Evolutionary conservation across 2,113 vertebrate genomes (phyloP), one percentile per base, ranked within the genome.

Genomic region (Cebus imitator): DNA sequence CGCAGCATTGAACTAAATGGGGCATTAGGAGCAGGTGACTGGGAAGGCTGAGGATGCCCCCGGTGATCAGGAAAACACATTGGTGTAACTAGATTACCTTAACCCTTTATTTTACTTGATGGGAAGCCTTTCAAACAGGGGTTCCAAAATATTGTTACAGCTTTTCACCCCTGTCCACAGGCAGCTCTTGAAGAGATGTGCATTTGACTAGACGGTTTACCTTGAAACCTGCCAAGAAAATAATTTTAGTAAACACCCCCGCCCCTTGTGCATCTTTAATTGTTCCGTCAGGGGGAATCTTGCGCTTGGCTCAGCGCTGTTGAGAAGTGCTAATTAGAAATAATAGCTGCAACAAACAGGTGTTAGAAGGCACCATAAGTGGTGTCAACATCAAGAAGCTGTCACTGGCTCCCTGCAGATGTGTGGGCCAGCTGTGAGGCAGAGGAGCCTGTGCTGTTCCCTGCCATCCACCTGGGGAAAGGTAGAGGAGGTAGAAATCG

Each of bases 311-410:
- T 96, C 92, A 96, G 97, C 97, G 70, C 94, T 96, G 96, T 95
- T 88, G 92, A 97, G 96, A 97, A 98, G 96, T 96, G 96, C 98
- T 98, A 97, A 98, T 98, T 97, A 98, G 98, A 97, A 98, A 96
- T 97, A 96, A 97, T 87, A 97, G 97, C 97, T 92, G 94, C 97
- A 97, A 95, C 96, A 98, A 97, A 93, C 96, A 97, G 98, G 97
- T 98, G 97, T 98, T 97, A 94, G 86, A 90, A 95, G 76, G 96
- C 91, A 78, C 87, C 90, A 61, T 88, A 68, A 95, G 80, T 27
- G 79, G 70, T 95, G 3, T 66, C 88, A 83, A 57, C 50, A 68
- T 64, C 45, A 58, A 0, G 70, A 66, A 89, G 88, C 93, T 75
- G 80, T 87, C 37, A 17, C 58, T 50, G 75, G 80, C 72, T 88